These are phyloP conservation scores for Drosophila paulistorum DNA, from an alignment of 1,140 invertebrate genomes.

Conservation along the genomic window DNA sequence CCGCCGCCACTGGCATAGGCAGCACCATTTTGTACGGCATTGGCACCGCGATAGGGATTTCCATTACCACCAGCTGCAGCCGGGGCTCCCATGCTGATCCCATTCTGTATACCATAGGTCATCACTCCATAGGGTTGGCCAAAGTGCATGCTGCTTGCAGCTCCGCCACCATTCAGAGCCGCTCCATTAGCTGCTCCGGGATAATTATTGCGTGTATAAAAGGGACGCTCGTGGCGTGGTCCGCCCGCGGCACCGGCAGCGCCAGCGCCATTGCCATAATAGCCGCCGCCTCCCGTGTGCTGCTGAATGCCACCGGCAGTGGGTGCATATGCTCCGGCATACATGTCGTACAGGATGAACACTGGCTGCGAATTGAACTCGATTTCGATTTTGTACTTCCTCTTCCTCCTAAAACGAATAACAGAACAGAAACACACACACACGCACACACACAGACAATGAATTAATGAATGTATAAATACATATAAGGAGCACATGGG, in stretches of 20 bases:
- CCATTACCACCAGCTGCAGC: constrained; percentile 41
- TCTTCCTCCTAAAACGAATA: constrained; percentile 17
- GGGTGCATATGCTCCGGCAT: constrained; percentile 72
- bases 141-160: constrained; percentile 64
- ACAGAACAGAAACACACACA: not conserved
- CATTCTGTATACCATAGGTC: constrained; percentile 70
- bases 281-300: constrained; percentile 67
- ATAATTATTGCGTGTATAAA: constrained; percentile 53
- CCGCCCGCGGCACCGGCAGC: constrained; percentile 45
- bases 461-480: no score
- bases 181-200: constrained; percentile 46
- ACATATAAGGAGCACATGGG: constrained; percentile 1
- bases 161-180: constrained; percentile 48
- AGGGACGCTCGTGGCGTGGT: constrained; percentile 56
- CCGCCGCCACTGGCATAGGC: constrained; percentile 52
- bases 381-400: constrained; percentile 6
- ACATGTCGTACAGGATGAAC: constrained; percentile 48
- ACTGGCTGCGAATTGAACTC: not conserved
- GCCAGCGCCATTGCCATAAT: constrained; percentile 72
- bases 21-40: constrained; percentile 67
- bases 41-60: constrained; percentile 53
- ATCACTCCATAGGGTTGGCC: constrained; percentile 68
- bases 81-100: constrained; percentile 55
- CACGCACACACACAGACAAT: not conserved
- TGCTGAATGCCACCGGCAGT: constrained; percentile 72